Percentiles rank a stretch among this genome's conserved stretches.
These are phyloP conservation scores for Philereme vetulata DNA, from an alignment of 2,888 invertebrate genomes.

Conservation along the genomic window DNA sequence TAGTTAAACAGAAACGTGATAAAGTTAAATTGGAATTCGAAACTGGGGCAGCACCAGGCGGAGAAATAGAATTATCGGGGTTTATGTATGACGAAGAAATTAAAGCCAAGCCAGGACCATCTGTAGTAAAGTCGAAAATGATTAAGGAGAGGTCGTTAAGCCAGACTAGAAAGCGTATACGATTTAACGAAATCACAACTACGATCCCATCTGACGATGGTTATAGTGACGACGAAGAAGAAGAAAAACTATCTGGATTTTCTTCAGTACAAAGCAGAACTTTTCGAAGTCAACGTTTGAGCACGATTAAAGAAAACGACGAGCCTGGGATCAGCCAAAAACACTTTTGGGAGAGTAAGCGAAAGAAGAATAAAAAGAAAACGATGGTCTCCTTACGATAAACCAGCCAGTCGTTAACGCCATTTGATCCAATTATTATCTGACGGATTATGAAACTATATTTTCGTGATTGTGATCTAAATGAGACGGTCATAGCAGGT, in stretches of 20 bases:
- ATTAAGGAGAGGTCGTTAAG: conserved; percentile 1
- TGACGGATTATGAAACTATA: conserved; percentile 41
- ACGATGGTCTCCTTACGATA: conserved; percentile 33
- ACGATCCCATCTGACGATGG: conserved; percentile 45
- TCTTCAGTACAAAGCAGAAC: conserved; percentile 28
- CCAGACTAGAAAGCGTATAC: conserved; percentile 49
- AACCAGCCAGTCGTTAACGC: conserved; percentile 13
- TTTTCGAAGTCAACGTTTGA: conserved; percentile 28
- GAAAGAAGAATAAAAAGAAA: conserved; percentile 52
- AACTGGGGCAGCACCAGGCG: conserved; percentile 1
- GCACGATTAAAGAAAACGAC: conserved; percentile 40
- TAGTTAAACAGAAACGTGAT: conserved; percentile 17
- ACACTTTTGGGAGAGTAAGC: conserved; percentile 57
- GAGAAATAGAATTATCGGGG: conserved; percentile 40
- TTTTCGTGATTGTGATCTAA: conserved; percentile 39
- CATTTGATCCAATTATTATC: conserved; percentile 17
- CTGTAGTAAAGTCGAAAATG: conserved; percentile 9
- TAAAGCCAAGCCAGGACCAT: conserved; percentile 19
- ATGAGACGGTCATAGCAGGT: conserved; percentile 49
- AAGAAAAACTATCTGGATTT: conserved; percentile 15
- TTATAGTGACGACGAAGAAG: conserved; percentile 31
- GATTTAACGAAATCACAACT: conserved; percentile 60
- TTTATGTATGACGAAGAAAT: conserved; percentile 33
- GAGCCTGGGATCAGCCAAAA: conserved; percentile 47
- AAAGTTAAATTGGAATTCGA: conserved; percentile 11